Base-by-base conservation (phyloP, 2,888 invertebrate genomes). In the Allygus modestus region DNA sequence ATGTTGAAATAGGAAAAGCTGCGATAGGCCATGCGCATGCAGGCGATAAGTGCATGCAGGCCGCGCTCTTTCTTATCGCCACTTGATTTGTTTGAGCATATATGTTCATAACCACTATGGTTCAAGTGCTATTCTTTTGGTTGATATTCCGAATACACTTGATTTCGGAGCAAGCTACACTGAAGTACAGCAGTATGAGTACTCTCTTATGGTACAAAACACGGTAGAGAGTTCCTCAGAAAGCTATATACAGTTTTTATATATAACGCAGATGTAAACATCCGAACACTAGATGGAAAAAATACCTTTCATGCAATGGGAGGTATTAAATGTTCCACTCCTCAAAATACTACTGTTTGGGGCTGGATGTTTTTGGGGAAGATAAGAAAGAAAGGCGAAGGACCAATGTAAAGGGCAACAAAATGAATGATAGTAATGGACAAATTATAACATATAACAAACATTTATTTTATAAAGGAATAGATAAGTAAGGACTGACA, bases 301-400 rank as follows among this genome's bases (percentile, higher is more conserved):
- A 33, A 69, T 69, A 69, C 69, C 69, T 69, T 69, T 69, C 69
- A 69, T 31, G 69, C 69, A 69, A 69, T 69, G 69, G 69, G 69
- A 69, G 69, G 69, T 69, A 69, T 69, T 69, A 69, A 31, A 15
- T 69, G 69, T 69, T 69, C 69, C 31, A 69, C 69, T 28, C 69
- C 69, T 69, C 69, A 69, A 69, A 69, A 33, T 69, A 69, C 69
- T 26, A 69, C 69, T 69, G n/a, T n/a, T n/a, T n/a, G n/a, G n/a
- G n/a, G n/a, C n/a, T n/a, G n/a, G n/a, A n/a, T n/a, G n/a, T n/a
- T n/a, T n/a, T n/a, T n/a, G n/a, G n/a, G n/a, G n/a, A n/a, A n/a
- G n/a, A n/a, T n/a, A n/a, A n/a, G n/a, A n/a, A n/a, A n/a, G n/a
- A n/a, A n/a, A n/a, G n/a, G n/a, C n/a, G n/a, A n/a, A n/a, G n/a